Evolutionary conservation across 2,113 vertebrate genomes (phyloP).

Genomic region (Pseudolaguvia tuberculata): DNA sequence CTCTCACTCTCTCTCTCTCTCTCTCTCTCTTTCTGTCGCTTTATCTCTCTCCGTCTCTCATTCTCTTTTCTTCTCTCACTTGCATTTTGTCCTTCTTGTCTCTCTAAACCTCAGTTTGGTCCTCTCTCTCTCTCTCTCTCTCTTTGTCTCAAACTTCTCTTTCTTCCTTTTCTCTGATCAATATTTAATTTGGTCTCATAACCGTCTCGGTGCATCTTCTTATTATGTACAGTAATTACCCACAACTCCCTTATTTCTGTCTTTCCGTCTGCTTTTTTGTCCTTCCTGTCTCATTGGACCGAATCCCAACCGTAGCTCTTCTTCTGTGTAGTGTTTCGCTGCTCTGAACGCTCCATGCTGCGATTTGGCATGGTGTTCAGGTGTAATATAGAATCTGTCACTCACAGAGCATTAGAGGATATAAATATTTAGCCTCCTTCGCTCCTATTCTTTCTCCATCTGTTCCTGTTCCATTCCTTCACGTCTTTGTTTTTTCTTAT

Average conservation of each 20-base stretch:
- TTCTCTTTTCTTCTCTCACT: neutral
- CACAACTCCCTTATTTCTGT: slow-evolving; percentile 54
- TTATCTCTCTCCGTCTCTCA: neutral
- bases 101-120: neutral
- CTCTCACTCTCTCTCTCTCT: neutral
- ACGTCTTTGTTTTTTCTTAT: slow-evolving; percentile 1
- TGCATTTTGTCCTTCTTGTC: neutral
- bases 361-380: slow-evolving; percentile 58
- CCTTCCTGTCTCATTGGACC: neutral
- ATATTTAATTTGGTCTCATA: slow-evolving; percentile 33
- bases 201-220: slow-evolving; percentile 28
- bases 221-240: slow-evolving; percentile 41
- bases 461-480: slow-evolving; percentile 45
- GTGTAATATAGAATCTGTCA: slow-evolving; percentile 65
- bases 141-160: neutral
- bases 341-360: slow-evolving; percentile 53
- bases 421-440: slow-evolving; percentile 68
- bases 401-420: slow-evolving; percentile 64
- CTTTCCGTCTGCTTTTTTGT: slow-evolving; percentile 37
- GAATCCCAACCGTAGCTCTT: slow-evolving; percentile 52
- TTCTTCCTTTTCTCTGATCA: slow-evolving; percentile 19
- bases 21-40: too few species aligned
- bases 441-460: slow-evolving; percentile 57
- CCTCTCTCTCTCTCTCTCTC: neutral
- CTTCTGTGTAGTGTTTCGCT: slow-evolving; percentile 49